Base-by-base conservation (phyloP, 2,113 vertebrate species). In the zebrafish (Danio rerio) region DNA sequence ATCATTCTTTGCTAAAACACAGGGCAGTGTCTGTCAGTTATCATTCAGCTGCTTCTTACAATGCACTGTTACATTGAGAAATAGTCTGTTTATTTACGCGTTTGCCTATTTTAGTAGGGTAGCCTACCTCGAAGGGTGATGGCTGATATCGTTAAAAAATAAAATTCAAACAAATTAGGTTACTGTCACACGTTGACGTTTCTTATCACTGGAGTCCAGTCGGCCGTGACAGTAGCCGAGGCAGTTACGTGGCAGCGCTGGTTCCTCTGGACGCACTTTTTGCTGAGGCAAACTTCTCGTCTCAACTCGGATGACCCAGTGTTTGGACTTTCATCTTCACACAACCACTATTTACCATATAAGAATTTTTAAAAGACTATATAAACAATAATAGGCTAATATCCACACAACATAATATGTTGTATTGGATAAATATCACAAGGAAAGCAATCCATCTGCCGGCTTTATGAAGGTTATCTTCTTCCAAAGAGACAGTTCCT, bases 161-260 rank as follows among this genome's bases (percentile, higher is more conserved):
- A 40, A 11, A 49, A 11, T 16, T 5, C 40, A 43, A 42, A 0
- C 2, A 5, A 18, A 11, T 49, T 16, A 16, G 5, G 45, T 40
- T 65, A 12, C 11, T 40, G 3, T 43, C 6, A 43, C 40, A 43
- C 1, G n/a, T 52, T 13, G 69, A 15, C 1, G 12, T 71, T 53
- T 52, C 2, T 52, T 63, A 53, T 66, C 61, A 9, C 3, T 42
- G 45, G 47, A 65, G 76, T 47, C 61, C 76, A 78, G 13, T 79
- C 77, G 21, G 47, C 49, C 0, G 18, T 68, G 16, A 53, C 76
- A 3, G 61, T 43, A 16, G 31, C 31, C 31, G 31, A 31, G 50
- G 6, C 20, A 61, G 85, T 86, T 90, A 94, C 93, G 92, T 93
- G 93, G 91, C 92, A 92, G 87, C 16, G 71, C 63, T 81, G 70